phyloP scores from a whole-genome alignment of 2,888 invertebrate genomes.

The Arctia plantaginis region DNA sequence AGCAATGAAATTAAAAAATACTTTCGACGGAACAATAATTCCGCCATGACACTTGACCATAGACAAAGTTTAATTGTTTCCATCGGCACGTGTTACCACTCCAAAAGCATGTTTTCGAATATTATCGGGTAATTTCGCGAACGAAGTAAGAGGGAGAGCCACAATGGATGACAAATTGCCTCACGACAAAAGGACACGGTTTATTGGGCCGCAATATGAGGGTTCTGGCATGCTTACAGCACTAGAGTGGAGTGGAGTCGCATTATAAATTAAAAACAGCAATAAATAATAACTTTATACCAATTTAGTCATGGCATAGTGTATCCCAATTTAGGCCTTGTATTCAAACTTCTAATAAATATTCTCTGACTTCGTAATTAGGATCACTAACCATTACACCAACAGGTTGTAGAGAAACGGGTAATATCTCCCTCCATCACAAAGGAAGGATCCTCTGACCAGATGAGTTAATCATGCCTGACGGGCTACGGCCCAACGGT shows the following conservation, averaged over 20 bases:
- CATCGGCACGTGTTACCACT: conserved; percentile 77
- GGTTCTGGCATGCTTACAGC: conserved; percentile 74
- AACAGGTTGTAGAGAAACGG: no score
- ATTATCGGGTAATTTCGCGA: conserved; percentile 46
- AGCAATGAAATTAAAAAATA: not conserved
- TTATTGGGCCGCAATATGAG: conserved; percentile 83
- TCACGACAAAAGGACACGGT: conserved; percentile 81
- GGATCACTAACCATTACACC: no score
- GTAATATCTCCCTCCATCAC: no score
- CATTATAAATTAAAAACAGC: not conserved
- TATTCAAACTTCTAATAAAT: no score
- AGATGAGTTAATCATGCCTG: no score
- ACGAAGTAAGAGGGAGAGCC: conserved; percentile 42
- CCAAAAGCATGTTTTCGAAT: conserved; percentile 69
- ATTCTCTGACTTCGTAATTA: no score
- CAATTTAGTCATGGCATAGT: no score
- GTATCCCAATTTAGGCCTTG: no score
- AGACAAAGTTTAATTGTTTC: conserved; percentile 80
- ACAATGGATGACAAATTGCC: conserved; percentile 84
- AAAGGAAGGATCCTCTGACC: no score
- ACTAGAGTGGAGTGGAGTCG: conserved; percentile 53
- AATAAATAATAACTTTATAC: no score
- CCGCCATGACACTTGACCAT: conserved; percentile 56
- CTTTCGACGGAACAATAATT: conserved; percentile 7
- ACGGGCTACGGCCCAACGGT: no score